Evolutionary conservation across 53 echinoderm and acorn worm genomes (phyloP).

Genomic region (Pentamera pediparva): DNA sequence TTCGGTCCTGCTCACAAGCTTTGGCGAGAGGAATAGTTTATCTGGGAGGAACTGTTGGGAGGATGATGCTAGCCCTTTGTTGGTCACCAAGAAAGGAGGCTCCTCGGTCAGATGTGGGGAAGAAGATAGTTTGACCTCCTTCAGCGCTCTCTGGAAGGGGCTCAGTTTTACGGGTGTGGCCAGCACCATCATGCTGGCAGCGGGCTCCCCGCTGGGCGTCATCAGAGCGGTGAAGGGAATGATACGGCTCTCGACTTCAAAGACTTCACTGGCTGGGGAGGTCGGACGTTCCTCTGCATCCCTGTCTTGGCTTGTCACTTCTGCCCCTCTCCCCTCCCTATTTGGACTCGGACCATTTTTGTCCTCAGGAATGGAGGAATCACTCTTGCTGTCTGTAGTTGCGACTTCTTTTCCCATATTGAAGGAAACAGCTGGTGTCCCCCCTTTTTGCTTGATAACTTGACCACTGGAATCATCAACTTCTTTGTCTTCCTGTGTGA

Average conservation of each 20-base stretch:
- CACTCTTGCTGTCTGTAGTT: too few species aligned
- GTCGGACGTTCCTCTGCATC: too few species aligned
- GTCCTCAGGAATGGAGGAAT: too few species aligned
- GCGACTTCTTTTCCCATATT: too few species aligned
- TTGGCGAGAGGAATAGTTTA: constrained; percentile 65
- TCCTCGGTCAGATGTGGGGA: constrained; percentile 58
- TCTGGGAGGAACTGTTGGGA: constrained; percentile 49
- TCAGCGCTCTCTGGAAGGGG: constrained; percentile 31
- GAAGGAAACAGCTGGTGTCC: too few species aligned
- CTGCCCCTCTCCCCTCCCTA: too few species aligned
- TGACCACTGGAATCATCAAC: too few species aligned
- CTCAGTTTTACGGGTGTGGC: constrained; percentile 17
- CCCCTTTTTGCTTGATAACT: too few species aligned
- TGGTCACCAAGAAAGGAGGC: constrained; percentile 66
- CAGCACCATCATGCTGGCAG: not conserved
- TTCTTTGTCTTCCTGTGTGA: too few species aligned
- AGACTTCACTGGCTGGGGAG: too few species aligned
- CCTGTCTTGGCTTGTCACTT: too few species aligned
- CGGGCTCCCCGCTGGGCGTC: constrained; percentile 9
- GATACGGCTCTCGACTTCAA: constrained; percentile 3
- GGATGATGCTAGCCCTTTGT: constrained; percentile 53
- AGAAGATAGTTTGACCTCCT: constrained; percentile 40
- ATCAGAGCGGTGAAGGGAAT: constrained; percentile 13
- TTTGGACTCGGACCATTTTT: too few species aligned
- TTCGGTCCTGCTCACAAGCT: constrained; percentile 13